Evolutionary conservation across 2,888 invertebrate species (phyloP).

Genomic region (Platycheirus albimanus): DNA sequence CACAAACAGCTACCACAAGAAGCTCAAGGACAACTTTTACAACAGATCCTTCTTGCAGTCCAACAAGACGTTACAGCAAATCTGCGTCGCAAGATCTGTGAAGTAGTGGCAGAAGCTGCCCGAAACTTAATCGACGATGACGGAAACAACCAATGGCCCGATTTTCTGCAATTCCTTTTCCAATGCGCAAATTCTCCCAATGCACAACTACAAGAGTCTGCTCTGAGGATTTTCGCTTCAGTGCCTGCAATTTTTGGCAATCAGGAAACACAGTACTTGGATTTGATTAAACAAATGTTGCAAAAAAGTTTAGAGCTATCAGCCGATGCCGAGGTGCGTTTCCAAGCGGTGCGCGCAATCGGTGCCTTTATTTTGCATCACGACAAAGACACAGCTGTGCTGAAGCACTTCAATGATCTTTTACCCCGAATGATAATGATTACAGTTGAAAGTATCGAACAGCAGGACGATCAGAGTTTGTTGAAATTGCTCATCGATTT

Average conservation of each 20-base stretch:
- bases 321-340: constrained; percentile 89
- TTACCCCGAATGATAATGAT: constrained; percentile 91
- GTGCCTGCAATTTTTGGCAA: constrained; percentile 99
- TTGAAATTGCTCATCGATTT: constrained; percentile 97
- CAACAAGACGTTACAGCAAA: constrained; percentile 92
- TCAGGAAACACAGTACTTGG: constrained; percentile 94
- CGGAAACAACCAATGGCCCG: constrained; percentile 98
- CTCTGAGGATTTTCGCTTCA: constrained; percentile 97
- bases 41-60: constrained; percentile 92
- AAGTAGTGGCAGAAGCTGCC: constrained; percentile 97
- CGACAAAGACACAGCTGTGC: constrained; percentile 92
- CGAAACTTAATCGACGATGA: constrained; percentile 97
- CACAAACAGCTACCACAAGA: constrained; percentile 87
- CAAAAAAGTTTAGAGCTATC: constrained; percentile 90
- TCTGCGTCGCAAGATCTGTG: constrained; percentile 95
- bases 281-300: constrained; percentile 97
- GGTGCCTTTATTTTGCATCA: constrained; percentile 95
- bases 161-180: constrained; percentile 97
- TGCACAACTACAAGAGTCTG: constrained; percentile 94
- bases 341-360: constrained; percentile 92
- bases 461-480: constrained; percentile 94
- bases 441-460: constrained; percentile 90
- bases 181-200: constrained; percentile 94
- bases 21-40: constrained; percentile 92
- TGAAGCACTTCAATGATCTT: constrained; percentile 94